Evolutionary conservation across 2,113 vertebrate species (phyloP).

Genomic region (Spizaetus ornatus): DNA sequence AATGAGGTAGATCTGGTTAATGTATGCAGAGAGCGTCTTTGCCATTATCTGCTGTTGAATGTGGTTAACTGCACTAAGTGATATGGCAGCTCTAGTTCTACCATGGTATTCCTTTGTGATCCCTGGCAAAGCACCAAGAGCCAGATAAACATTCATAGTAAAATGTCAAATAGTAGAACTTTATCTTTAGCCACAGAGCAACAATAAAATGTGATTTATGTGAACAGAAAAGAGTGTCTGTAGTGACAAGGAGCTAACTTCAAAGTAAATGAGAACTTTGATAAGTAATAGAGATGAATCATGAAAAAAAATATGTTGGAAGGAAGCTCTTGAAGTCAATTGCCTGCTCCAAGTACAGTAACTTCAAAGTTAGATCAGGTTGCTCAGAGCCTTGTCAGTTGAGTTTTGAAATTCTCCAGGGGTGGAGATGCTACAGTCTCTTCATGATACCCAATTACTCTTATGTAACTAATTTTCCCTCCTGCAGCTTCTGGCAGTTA

Average conservation of each 20-base stretch:
- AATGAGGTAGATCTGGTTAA: neutral
- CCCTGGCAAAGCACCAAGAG: neutral
- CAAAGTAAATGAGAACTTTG: neutral
- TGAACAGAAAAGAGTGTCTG: neutral
- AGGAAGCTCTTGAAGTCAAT: neutral
- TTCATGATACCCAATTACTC: neutral
- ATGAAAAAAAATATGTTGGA: neutral
- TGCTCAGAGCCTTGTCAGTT: neutral
- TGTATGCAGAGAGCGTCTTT: neutral
- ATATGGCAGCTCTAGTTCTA: neutral
- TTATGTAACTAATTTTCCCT: neutral
- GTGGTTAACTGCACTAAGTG: neutral
- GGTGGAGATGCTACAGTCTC: neutral
- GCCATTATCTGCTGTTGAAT: neutral
- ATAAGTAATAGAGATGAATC: neutral
- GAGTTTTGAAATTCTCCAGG: neutral
- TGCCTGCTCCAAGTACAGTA: neutral
- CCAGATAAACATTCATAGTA: neutral
- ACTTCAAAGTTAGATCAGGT: neutral
- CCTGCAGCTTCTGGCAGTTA: neutral
- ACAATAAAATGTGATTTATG: neutral
- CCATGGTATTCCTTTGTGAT: neutral
- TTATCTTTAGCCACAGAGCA: neutral
- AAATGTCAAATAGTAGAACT: neutral
- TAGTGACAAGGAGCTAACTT: neutral